Evolutionary conservation across 2,888 invertebrate species (phyloP).

Genomic region (Sarcophaga subvicina): DNA sequence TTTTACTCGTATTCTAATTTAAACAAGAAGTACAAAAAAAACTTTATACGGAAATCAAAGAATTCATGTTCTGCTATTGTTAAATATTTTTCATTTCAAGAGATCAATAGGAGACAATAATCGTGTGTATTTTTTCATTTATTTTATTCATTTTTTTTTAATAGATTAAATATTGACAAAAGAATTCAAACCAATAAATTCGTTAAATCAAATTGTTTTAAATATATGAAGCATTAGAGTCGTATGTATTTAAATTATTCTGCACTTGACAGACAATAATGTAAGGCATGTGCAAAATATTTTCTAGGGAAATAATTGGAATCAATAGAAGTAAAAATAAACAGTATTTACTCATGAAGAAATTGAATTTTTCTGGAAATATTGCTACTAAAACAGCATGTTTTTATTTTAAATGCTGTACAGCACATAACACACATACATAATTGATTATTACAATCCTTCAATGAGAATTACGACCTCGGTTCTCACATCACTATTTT

Average conservation of each 20-base stretch:
- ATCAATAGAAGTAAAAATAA: too few relatives aligned
- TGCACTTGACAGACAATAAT: constrained; percentile 42
- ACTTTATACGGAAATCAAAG: constrained; percentile 54
- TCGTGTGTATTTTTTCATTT: neutral
- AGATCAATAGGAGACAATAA: constrained; percentile 4
- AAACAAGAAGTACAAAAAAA: neutral
- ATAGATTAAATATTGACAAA: neutral
- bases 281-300: constrained; percentile 26
- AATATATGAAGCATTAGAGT: constrained; percentile 29
- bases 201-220: constrained; percentile 8
- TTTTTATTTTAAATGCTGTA: too few relatives aligned
- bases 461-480: too few relatives aligned
- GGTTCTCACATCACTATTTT: too few relatives aligned
- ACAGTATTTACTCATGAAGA: too few relatives aligned
- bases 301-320: too few relatives aligned
- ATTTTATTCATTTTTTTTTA: neutral
- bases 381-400: too few relatives aligned
- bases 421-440: too few relatives aligned
- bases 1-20: constrained; percentile 32
- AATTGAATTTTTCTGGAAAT: too few relatives aligned
- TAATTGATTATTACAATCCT: too few relatives aligned
- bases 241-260: constrained; percentile 31
- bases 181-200: neutral
- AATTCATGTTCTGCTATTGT: neutral
- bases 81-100: constrained; percentile 24